These are phyloP conservation scores for Amniataba percoides DNA, from an alignment of 2,797 vertebrate genomes.

Conservation along the genomic window DNA sequence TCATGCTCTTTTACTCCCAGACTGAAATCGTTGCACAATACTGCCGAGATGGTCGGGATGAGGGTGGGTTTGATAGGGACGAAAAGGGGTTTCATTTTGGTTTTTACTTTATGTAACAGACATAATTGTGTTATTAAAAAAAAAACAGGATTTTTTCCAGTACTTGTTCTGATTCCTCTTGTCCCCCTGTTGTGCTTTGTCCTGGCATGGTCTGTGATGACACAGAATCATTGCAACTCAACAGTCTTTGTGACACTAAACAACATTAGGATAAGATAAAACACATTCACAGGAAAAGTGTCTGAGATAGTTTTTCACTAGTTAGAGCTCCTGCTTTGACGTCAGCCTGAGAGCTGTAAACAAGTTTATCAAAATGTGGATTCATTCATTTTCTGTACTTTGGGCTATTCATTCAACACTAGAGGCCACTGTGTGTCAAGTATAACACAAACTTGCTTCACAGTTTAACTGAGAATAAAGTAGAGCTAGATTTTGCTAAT, in stretches of 20 bases:
- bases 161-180: constrained; percentile 44
- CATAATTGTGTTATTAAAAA: constrained; percentile 86
- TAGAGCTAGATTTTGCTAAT: neutral
- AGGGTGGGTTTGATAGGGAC: constrained; percentile 82
- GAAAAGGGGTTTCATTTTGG: constrained; percentile 74
- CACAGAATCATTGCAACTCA: too few species aligned
- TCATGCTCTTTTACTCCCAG: constrained; percentile 78
- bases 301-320: too few species aligned
- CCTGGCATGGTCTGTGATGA: neutral
- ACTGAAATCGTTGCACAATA: constrained; percentile 82
- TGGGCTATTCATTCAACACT: neutral
- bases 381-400: rapidly evolving
- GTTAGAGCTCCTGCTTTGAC: too few species aligned
- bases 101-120: constrained; percentile 85
- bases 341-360: too few species aligned
- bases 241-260: too few species aligned
- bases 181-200: neutral
- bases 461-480: neutral
- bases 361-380: neutral
- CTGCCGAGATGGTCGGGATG: constrained; percentile 79
- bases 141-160: constrained; percentile 79
- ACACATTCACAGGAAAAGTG: too few species aligned
- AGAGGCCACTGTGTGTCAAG: neutral
- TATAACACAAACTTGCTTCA: neutral
- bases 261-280: too few species aligned